phyloP scores from a whole-genome alignment of 2,797 vertebrate genomes.

The Bucorvus abyssinicus region DNA sequence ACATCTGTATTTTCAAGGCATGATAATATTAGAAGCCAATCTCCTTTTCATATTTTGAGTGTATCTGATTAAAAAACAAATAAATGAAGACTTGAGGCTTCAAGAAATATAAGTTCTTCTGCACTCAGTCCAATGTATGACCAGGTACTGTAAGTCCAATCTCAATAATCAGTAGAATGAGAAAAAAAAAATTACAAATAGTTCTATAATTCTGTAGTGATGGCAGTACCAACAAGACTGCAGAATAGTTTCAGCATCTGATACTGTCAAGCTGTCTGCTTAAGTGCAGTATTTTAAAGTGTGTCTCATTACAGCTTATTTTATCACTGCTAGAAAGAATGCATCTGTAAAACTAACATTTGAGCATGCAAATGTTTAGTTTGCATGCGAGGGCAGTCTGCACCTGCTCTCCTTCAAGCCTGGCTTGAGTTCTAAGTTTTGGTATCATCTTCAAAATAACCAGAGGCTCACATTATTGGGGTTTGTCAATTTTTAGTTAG shows the following conservation, averaged over 20 bases:
- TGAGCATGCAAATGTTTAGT: not conserved
- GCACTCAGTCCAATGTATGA: not conserved
- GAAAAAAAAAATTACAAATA: not conserved
- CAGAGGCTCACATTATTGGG: not conserved
- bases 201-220: not conserved
- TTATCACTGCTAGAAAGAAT: not conserved
- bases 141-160: not conserved
- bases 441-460: not conserved
- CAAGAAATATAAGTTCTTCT: not conserved
- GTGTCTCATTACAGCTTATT: not conserved
- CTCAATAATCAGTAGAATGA: not conserved
- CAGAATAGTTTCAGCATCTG: not conserved
- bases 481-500: not conserved
- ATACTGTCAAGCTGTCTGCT: not conserved
- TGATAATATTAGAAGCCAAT: not conserved
- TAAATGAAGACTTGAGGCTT: not conserved
- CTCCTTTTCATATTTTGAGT: not conserved
- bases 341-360: not conserved
- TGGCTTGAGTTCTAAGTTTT: not conserved
- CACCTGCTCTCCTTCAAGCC: not conserved
- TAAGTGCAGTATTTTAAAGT: not conserved
- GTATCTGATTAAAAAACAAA: not conserved
- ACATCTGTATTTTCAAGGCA: not conserved
- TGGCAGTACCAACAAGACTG: not conserved
- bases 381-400: not conserved